A percentile compares a stretch with the other conserved stretches of the same genome.
Conservation (phyloP, 2,888 invertebrate species). For the Standfussiana lucernea region DNA sequence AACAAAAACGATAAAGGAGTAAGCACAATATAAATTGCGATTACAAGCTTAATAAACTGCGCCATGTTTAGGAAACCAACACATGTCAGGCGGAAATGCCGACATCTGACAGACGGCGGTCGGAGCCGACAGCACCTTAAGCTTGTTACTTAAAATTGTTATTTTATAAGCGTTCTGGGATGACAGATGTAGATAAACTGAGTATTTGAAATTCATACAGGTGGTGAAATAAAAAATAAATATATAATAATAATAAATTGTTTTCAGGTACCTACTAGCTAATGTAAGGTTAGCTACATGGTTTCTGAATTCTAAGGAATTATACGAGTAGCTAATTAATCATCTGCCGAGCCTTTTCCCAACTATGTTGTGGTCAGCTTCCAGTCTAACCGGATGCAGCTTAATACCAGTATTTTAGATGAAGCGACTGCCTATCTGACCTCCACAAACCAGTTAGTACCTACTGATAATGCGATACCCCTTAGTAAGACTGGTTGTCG, state of each 20-base stretch:
- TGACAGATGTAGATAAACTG: not conserved
- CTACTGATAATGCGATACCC: no score
- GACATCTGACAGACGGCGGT: constrained; percentile 53
- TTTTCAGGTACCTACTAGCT: not conserved
- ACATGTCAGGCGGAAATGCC: constrained; percentile 30
- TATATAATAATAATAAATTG: no score
- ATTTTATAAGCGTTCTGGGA: constrained; percentile 18
- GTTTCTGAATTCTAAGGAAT: not conserved
- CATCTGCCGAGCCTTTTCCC: no score
- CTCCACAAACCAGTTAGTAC: no score
- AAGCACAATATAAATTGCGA: constrained; percentile 20
- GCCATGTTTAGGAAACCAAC: constrained; percentile 43
- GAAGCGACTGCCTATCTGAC: no score
- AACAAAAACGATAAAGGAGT: not conserved
- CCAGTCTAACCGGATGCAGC: no score
- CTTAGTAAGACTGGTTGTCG: no score
- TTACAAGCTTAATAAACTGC: constrained; percentile 45
- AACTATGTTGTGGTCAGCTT: no score
- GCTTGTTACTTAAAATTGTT: constrained; percentile 30
- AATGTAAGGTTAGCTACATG: not conserved
- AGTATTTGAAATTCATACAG: not conserved
- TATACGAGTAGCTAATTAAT: no score
- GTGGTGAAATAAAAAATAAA: no score
- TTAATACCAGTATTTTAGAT: no score
- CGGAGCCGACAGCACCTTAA: constrained; percentile 9